Evolutionary conservation across 2,113 vertebrate species (phyloP), one percentile per base, ranked within the genome.

Genomic region (Phainopepla nitens): DNA sequence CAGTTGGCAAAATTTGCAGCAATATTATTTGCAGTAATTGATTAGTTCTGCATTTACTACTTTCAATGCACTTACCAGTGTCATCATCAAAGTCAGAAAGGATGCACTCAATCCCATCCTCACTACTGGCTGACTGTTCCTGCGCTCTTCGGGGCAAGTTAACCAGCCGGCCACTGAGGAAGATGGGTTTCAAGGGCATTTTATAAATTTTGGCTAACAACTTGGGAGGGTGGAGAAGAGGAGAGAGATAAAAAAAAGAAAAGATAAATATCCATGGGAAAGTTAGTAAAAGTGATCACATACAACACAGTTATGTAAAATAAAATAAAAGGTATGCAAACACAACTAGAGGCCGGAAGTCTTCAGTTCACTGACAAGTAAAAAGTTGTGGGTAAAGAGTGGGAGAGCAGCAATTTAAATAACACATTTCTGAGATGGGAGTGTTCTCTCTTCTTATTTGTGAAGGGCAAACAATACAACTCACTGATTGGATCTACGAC

Each of bases 161-260:
- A 86, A 98, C 98, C 27, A 99, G 98, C 22, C 99, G 97, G 11
- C 98, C 98, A 8, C 98, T 98, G 69, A 99, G 96, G 90, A 99
- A 99, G 87, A 99, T 98, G 8, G 99, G 99, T 92, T 99, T 99
- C 62, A 98, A 98, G 45, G 98, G 98, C 99, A 99, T 99, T 97
- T 99, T 99, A 97, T 99, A 99, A 97, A 99, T 99, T 98, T 99
- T 99, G 66, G 99, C 98, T 84, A 99, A 96, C 83, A 99, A 97
- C 99, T 99, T 95, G n/a, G 7, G 28, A 42, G 7, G 9, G 18
- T 11, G 13, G 23, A 33, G 8, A n/a, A 41, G 33, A 47, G 19
- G 5, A 33, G 10, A 56, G 49, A 64, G 51, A 57, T 27, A n/a
- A 31, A 28, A n/a, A 36, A 36, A 24, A 45, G 41, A 56, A 36